Evolutionary conservation across 2,797 vertebrate genomes (phyloP).

Genomic region (Chaetophractus vellerosus): DNA sequence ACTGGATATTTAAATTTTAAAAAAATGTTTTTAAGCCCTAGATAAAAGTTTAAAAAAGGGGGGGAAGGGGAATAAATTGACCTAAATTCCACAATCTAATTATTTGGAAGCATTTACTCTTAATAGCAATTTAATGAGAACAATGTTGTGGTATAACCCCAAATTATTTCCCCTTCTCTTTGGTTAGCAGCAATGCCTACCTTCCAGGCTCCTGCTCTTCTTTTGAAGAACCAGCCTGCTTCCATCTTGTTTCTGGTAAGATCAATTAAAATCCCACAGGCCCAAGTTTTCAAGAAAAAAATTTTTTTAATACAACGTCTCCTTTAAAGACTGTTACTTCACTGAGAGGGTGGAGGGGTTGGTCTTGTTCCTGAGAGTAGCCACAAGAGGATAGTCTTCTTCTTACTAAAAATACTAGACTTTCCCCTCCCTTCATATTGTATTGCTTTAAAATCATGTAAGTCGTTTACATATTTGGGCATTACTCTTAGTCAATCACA

Average conservation of each 20-base stretch:
- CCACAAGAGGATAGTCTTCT: not conserved
- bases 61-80: not conserved
- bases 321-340: not conserved
- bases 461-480: not conserved
- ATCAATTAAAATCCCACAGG: not conserved
- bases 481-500: conserved; percentile 15
- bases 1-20: not conserved
- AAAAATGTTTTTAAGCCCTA: not conserved
- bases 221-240: not conserved
- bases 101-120: not conserved
- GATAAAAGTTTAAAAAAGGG: not conserved
- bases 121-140: conserved; percentile 7
- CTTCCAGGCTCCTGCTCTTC: not conserved
- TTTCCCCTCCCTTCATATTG: not conserved
- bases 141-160: not conserved
- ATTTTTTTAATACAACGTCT: not conserved
- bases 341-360: not conserved
- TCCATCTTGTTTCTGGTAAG: not conserved
- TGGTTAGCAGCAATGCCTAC: not conserved
- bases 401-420: not conserved
- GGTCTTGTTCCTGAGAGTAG: not conserved
- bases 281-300: not conserved
- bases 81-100: not conserved
- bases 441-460: not conserved
- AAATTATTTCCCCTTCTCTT: not conserved